phyloP scores from a whole-genome alignment of 2,113 vertebrate species.

The Vanacampus margaritifer region DNA sequence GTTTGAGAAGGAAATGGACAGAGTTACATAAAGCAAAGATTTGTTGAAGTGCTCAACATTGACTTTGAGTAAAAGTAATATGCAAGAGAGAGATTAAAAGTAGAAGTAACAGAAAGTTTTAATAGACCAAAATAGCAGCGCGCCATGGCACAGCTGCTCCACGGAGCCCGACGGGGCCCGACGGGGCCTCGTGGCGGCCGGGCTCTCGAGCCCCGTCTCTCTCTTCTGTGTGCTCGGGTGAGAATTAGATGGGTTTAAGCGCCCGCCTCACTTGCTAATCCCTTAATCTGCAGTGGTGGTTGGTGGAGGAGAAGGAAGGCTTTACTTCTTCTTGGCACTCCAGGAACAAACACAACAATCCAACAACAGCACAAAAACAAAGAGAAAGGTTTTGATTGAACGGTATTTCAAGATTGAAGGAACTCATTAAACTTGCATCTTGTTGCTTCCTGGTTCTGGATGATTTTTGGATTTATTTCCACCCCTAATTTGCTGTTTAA shows the following conservation, averaged over 20 bases:
- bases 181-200: slow-evolving; percentile 38
- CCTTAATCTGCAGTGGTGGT: slow-evolving; percentile 55
- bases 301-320: slow-evolving; percentile 48
- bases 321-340: slow-evolving; percentile 54
- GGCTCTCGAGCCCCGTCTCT: slow-evolving; percentile 60
- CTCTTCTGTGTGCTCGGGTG: slow-evolving; percentile 62
- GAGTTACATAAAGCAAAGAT: neutral
- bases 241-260: slow-evolving; percentile 69
- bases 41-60: neutral
- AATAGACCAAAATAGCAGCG: neutral
- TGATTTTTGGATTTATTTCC: too few species aligned
- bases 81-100: neutral
- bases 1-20: neutral
- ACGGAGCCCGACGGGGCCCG: slow-evolving; percentile 38
- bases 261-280: slow-evolving; percentile 63
- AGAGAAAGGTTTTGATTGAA: neutral
- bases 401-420: neutral
- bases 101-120: neutral
- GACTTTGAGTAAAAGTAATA: neutral
- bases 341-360: slow-evolving; percentile 9
- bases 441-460: neutral
- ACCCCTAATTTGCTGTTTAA: too few species aligned
- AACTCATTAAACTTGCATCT: neutral
- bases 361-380: slow-evolving; percentile 3
- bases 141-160: slow-evolving; percentile 61